Evolutionary conservation across 1,140 invertebrate genomes (phyloP), one percentile per base, ranked within the genome.

Genomic region (Drosophila pseudoobscura): DNA sequence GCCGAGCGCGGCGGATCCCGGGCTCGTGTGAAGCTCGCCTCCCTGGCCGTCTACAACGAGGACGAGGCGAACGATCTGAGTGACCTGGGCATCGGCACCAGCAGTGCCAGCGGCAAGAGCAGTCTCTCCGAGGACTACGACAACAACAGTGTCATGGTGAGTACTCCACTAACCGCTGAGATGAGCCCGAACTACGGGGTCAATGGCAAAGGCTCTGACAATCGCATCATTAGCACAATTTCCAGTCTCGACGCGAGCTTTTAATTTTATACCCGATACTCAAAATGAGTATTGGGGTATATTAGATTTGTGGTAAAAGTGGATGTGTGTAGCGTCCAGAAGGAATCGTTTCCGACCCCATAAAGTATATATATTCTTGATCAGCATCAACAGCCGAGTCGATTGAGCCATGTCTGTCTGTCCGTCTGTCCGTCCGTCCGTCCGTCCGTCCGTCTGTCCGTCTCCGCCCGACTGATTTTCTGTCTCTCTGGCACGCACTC

Each of bases 61-160:
- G 96, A 97, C 70, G 96, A 97, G 82, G 93, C 94, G 17, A 96
- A 96, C 80, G 96, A 97, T 92, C 93, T 97, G 46, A 96, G 95
- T 74, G 96, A 96, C 91, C 94, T 97, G 77, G 96, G 96, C 39
- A 95, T 97, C 76, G 95, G 95, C 57, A 96, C 95, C 61, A 95
- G 94, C 91, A 96, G 95, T 79, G 95, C 95, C 74, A 94, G 94
- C 72, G 94, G 94, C 80, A 96, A 95, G 72, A 94, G 95, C 90
- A 95, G 94, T 80, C 93, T 95, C 51, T 94, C 94, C 68, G 95
- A 95, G 68, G 94, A 95, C 90, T 95, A 94, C 68, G 95, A 95
- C 80, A 94, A 93, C 64, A 94, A 95, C 71, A 95, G 94, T 87
- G 93, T 95, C 76, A 93, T 95, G 74, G 94, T 95, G 90, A 93